Evolutionary conservation across 23 tunicate species (phyloP).

Genomic region (Clavelina lepadiformis): DNA sequence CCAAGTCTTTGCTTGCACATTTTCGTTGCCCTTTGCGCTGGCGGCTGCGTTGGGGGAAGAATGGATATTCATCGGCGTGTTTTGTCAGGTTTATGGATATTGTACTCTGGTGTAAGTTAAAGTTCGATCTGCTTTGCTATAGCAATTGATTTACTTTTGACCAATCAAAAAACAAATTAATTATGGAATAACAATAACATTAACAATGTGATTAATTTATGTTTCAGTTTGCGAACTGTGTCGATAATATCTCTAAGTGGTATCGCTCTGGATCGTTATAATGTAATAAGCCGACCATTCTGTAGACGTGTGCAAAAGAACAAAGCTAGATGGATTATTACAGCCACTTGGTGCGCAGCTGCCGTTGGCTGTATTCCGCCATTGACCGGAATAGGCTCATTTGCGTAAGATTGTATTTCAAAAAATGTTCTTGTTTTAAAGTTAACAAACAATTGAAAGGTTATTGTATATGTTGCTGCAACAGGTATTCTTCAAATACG

Average conservation of each 20-base stretch:
- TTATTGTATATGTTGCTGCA: neutral
- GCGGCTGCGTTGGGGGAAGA: slow-evolving; percentile 22
- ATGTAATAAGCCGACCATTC: slow-evolving; percentile 77
- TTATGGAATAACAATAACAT: neutral
- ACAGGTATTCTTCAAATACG: slow-evolving; percentile 59
- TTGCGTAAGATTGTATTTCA: slow-evolving; percentile 64
- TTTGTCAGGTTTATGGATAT: slow-evolving; percentile 66
- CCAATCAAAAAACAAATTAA: neutral
- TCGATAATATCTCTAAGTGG: slow-evolving; percentile 72
- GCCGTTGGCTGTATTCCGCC: slow-evolving; percentile 49
- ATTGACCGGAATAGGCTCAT: slow-evolving; percentile 50
- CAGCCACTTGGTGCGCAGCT: slow-evolving; percentile 61
- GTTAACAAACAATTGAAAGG: neutral
- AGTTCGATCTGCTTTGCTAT: neutral
- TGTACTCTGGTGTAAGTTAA: slow-evolving; percentile 59
- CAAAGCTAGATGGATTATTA: slow-evolving; percentile 32
- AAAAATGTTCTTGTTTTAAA: too few species aligned
- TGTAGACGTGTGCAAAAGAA: slow-evolving; percentile 39
- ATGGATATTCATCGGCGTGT: slow-evolving; percentile 49
- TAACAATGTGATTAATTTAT: neutral
- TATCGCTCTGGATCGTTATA: slow-evolving; percentile 74
- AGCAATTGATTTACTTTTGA: neutral
- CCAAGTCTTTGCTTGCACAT: slow-evolving; percentile 40
- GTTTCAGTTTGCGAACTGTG: slow-evolving; percentile 59
- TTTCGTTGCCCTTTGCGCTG: slow-evolving; percentile 33